Evolutionary conservation across 1,140 invertebrate genomes (phyloP).

Genomic region (Heliconius hewitsoni): DNA sequence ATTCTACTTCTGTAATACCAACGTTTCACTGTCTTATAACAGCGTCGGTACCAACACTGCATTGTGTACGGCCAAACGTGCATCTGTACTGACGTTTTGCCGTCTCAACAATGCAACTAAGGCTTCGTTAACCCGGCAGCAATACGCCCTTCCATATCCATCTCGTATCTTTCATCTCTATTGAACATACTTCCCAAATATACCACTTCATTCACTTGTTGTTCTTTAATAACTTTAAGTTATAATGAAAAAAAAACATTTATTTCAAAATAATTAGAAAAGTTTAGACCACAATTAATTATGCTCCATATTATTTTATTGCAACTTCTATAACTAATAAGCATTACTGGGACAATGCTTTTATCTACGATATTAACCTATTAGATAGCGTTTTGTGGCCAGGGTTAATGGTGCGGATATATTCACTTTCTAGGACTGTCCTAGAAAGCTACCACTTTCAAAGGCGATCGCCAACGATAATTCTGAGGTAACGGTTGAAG

Average conservation of each 20-base stretch:
- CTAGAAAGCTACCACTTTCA: slow-evolving; percentile 50
- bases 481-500: slow-evolving; percentile 13
- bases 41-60: too few species aligned
- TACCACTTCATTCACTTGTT: too few species aligned
- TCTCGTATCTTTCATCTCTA: too few species aligned
- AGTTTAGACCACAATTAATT: neutral
- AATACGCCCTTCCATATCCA: too few species aligned
- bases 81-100: too few species aligned
- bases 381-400: slow-evolving; percentile 28
- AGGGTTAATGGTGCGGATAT: slow-evolving; percentile 35
- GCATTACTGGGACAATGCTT: slow-evolving; percentile 11
- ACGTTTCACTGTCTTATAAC: too few species aligned
- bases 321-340: neutral
- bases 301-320: neutral
- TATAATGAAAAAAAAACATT: neutral
- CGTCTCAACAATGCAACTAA: too few species aligned
- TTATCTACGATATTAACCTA: slow-evolving; percentile 9
- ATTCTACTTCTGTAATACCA: too few species aligned
- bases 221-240: neutral
- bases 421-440: slow-evolving; percentile 58
- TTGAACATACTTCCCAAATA: too few species aligned
- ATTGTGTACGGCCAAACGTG: too few species aligned
- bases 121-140: too few species aligned
- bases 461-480: slow-evolving; percentile 39
- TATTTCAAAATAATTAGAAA: neutral